Evolutionary conservation across 1,140 invertebrate genomes (phyloP), one percentile per base, ranked within the genome.

Genomic region (Drosophila punjabiensis): DNA sequence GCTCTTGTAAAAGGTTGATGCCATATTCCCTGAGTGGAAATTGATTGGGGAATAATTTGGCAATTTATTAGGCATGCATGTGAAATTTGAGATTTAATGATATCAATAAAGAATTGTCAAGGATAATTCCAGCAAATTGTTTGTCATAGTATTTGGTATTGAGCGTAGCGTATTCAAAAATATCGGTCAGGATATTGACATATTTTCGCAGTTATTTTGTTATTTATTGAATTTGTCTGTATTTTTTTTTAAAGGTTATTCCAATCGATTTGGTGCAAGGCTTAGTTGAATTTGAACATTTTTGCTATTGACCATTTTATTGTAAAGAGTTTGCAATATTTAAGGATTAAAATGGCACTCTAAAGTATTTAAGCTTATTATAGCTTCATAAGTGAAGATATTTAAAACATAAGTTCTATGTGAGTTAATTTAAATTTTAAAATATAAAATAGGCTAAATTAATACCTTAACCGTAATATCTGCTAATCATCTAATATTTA

Each of bases 221-320:
- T 81, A 76, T 81, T 64, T 67, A 60, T 41, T 60, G 55, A 76
- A 68, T 63, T 58, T 47, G 37, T 24, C 13, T 30, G n/a, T 16
- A 9, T 11, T 30, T 69, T 73, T 69, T 73, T 33, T 30, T 8
- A 0, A 5, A 24, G 20, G 8, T 48, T 20, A 41, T 11, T 30
- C 35, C 43, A 13, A 33, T 48, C 45, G 18, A 60, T 60, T 60
- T 4, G n/a, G 13, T 24, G 37, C 18, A 20, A 20, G 18, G 10
- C n/a, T 18, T 11, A 18, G 41, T 45, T 2, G 5, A 11, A 45
- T 43, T 18, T 43, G n/a, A 43, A 18, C 41, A 18, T 3, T 43
- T 41, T 2, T 41, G 39, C 35, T 14, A 13, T 37, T 37, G 5
- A 5, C 1, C 8, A 9, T 35, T 11, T 35, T 35, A 1, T 35